Conservation (phyloP, 2,797 vertebrate species). For the Brotogeris chrysoptera region DNA sequence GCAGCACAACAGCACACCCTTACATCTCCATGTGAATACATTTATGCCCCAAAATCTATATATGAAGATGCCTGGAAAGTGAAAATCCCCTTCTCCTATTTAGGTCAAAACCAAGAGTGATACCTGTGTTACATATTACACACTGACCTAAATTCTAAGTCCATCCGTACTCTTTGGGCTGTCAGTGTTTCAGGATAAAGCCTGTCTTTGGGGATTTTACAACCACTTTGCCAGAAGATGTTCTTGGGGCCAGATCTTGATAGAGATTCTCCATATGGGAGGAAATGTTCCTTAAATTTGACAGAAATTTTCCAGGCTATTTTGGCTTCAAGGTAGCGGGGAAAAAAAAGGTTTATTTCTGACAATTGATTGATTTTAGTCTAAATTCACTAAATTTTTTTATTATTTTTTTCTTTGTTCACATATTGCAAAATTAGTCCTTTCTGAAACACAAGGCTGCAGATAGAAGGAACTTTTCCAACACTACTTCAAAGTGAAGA, state of each 20-base stretch:
- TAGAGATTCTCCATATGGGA: conserved; percentile 60
- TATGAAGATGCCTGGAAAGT: background rate
- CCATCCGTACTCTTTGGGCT: conserved; percentile 3
- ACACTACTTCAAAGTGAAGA: background rate
- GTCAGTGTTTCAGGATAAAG: conserved; percentile 55
- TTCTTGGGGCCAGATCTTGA: conserved; percentile 52
- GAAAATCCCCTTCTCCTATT: conserved; percentile 7
- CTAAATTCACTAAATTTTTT: background rate
- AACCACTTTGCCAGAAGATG: conserved; percentile 36
- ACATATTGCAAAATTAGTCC: background rate
- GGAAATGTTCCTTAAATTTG: conserved; percentile 55
- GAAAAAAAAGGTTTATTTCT: background rate
- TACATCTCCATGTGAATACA: background rate
- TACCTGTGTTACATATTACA: conserved; percentile 53
- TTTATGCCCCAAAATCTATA: background rate
- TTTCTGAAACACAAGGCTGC: background rate
- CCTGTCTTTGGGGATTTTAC: conserved; percentile 31
- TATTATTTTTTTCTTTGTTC: background rate
- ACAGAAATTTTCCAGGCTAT: conserved; percentile 44
- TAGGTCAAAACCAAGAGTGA: conserved; percentile 46
- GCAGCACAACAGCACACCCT: background rate
- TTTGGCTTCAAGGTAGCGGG: background rate
- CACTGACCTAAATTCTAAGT: conserved; percentile 43
- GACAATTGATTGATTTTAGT: background rate
- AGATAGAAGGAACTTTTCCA: background rate